Base-by-base conservation (phyloP, 2,888 invertebrate species). In the Leucoptera coffeella region DNA sequence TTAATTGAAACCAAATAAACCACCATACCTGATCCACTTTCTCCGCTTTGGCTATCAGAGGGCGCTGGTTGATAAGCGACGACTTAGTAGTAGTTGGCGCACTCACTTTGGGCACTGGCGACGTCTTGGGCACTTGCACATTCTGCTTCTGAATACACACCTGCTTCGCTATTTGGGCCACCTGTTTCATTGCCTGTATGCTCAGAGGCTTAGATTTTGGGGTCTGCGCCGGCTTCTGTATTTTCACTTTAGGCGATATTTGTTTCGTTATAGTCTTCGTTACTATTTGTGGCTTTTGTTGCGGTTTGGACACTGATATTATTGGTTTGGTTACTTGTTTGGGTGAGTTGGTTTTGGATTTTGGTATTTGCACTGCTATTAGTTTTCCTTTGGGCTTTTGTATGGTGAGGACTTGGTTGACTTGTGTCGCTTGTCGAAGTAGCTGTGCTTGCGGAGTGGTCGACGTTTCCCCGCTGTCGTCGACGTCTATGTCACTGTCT, bases 401-500 rank as follows among this genome's bases (percentile, higher is more conserved):
- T 5, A 9, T 12, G 26, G 26, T 22, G 5, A 15, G 13, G 4
- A 19, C 14, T 9, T 15, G 23, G n/a, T 23, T 23, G 10, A 14
- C 13, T 42, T 48, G 27, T 13, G 58, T 56, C 14, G 53, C 61
- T 31, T 58, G 60, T 54, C 60, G 58, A 2, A 67, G 47, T 0
- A 65, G 47, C 27, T 64, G 64, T 1, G 67, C 65, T 10, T 50
- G 53, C 1, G 53, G 43, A 3, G 24, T 13, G n/a, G 13, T 8
- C 15, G 21, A 6, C 6, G 26, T 11, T n/a, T 6, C 14, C 11
- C 27, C 28, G 9, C 29, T 29, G 23, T 30, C 31, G 23, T 33
- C 33, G 3, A 33, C 33, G 17, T 28, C 69, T 0, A 69, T 65
- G 38, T 69, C 69, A 25, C 61, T 65, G 36, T 69, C 67, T 0